Evolutionary conservation across 1,140 invertebrate species (phyloP).

Genomic region (Bombyx mori): ASM3026992v2 NC_085130.1:11330501-11331000

Average conservation of each 20-base stretch:
- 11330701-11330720: constrained; percentile 38
- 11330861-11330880: constrained; percentile 64
- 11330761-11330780: constrained; percentile 6
- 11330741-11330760: constrained; percentile 2
- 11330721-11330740: constrained; percentile 34
- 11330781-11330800: constrained; percentile 10
- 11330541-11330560: constrained; percentile 32
- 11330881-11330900: constrained; percentile 28
- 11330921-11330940: constrained; percentile 6
- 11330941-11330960: constrained; percentile 12
- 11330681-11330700: constrained; percentile 62
- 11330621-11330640: constrained; percentile 33
- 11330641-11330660: constrained; percentile 24
- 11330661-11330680: constrained; percentile 15
- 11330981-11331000: not conserved
- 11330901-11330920: not conserved
- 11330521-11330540: constrained; percentile 37
- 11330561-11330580: constrained; percentile 52
- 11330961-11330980: constrained; percentile 27
- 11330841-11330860: constrained; percentile 16
- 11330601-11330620: constrained; percentile 55
- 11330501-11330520: constrained; percentile 70
- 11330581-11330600: constrained; percentile 59
- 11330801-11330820: constrained; percentile 9
- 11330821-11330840: constrained; percentile 20